Percentiles rank a stretch among this genome's conserved stretches.
phyloP scores from a whole-genome alignment of 2,797 vertebrate genomes.

The Brachyalestes nurse region DNA sequence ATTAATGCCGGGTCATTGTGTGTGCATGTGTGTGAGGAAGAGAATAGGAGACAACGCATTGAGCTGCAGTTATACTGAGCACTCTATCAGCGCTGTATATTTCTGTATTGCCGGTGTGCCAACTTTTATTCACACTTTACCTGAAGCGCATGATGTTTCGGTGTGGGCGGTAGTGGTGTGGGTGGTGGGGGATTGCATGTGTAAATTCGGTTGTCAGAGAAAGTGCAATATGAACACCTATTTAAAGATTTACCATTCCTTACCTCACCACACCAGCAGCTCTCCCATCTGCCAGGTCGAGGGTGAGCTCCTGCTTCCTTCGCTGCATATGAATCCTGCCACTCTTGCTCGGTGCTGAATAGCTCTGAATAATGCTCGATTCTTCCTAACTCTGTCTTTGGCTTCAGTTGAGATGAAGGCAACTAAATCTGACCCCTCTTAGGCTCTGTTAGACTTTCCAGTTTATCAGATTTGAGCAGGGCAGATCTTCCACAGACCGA shows the following conservation, averaged over 20 bases:
- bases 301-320: neutral
- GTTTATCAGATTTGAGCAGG: too few relatives aligned
- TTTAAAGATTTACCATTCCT: neutral
- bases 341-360: neutral
- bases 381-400: neutral
- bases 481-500: too few relatives aligned
- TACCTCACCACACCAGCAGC: neutral
- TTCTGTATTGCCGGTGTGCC: constrained; percentile 15
- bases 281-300: neutral
- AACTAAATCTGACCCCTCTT: too few relatives aligned
- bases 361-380: neutral
- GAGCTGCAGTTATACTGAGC: constrained; percentile 5
- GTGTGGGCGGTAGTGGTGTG: too few relatives aligned
- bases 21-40: constrained; percentile 42
- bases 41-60: neutral
- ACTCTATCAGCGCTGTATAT: constrained; percentile 8
- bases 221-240: neutral
- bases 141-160: neutral
- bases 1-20: constrained; percentile 42
- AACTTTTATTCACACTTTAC: neutral
- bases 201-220: neutral
- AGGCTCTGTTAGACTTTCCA: too few relatives aligned
- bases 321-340: neutral
- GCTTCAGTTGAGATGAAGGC: too few relatives aligned
- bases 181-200: too few relatives aligned